phyloP scores from a whole-genome alignment of 2,888 invertebrate species.

The Mellilla xanthometata region DNA sequence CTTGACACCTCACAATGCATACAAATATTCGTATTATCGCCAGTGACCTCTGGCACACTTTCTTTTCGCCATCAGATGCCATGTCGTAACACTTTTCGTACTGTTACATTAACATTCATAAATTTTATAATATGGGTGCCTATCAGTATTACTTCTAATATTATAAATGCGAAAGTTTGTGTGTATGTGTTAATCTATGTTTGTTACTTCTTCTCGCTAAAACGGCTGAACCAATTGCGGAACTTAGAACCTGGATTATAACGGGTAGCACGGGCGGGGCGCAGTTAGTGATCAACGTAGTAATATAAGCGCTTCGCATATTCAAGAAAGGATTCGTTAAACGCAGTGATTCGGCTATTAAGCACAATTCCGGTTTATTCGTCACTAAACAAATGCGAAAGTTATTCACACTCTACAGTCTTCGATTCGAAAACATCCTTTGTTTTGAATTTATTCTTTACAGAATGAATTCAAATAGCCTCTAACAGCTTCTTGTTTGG shows the following conservation, averaged over 20 bases:
- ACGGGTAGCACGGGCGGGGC: too few relatives aligned
- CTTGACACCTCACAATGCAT: slow-evolving; percentile 25
- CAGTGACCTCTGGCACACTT: slow-evolving; percentile 47
- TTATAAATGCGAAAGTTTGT: too few relatives aligned
- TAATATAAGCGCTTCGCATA: slow-evolving; percentile 8
- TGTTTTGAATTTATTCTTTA: slow-evolving; percentile 1
- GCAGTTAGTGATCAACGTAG: too few relatives aligned
- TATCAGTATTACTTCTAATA: slow-evolving; percentile 7
- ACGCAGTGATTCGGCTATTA: neutral
- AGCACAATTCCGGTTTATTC: slow-evolving; percentile 8
- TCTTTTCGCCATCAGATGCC: slow-evolving; percentile 33
- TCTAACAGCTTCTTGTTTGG: slow-evolving; percentile 8
- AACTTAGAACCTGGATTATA: too few relatives aligned
- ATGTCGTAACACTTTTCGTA: slow-evolving; percentile 16
- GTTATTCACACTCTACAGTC: slow-evolving; percentile 7
- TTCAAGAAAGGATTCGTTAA: slow-evolving; percentile 6
- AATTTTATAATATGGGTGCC: slow-evolving; percentile 3
- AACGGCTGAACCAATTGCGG: too few relatives aligned
- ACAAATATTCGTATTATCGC: slow-evolving; percentile 40
- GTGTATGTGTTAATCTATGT: too few relatives aligned
- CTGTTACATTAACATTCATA: slow-evolving; percentile 17
- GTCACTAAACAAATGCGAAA: slow-evolving; percentile 7
- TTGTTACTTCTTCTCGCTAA: too few relatives aligned
- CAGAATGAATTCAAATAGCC: slow-evolving; percentile 17
- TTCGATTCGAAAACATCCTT: slow-evolving; percentile 8